phyloP scores from a whole-genome alignment of 2,888 invertebrate genomes.

The Steinernema hermaphroditum region DNA sequence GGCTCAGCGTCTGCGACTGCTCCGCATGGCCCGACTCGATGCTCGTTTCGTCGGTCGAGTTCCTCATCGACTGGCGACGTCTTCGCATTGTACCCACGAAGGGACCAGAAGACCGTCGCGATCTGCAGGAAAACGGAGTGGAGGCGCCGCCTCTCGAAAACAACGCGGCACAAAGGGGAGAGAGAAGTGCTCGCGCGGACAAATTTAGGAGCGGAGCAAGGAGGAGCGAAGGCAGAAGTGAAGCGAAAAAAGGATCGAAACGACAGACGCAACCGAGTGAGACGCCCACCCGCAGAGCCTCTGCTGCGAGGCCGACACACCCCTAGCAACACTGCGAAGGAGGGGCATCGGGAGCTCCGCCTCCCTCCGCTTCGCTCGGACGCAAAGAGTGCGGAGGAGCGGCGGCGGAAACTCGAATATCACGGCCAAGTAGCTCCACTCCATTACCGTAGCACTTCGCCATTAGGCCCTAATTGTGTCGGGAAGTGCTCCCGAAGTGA shows the following conservation, averaged over 20 bases:
- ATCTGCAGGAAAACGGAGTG: too few species aligned
- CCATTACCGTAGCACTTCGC: neutral
- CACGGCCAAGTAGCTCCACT: neutral
- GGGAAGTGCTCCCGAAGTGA: too few species aligned
- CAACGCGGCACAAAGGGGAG: neutral
- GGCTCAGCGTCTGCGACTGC: neutral
- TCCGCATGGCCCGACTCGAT: neutral
- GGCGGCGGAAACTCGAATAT: neutral
- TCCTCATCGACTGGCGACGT: constrained; percentile 17
- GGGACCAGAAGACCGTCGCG: neutral
- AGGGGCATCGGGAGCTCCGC: neutral
- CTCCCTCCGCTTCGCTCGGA: neutral
- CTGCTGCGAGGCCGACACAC: neutral
- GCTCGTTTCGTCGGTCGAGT: neutral
- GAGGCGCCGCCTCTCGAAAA: neutral
- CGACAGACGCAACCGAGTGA: neutral
- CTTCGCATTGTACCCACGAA: constrained; percentile 11
- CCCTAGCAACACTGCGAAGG: neutral
- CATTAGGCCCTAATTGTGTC: too few species aligned
- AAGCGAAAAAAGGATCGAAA: constrained; percentile 28
- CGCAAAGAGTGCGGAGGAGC: neutral
- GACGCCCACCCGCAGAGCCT: neutral
- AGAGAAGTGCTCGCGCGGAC: constrained; percentile 18
- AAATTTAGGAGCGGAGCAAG: constrained; percentile 10
- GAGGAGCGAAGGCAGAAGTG: constrained; percentile 19